Evolutionary conservation across 1,140 invertebrate species (phyloP).

Genomic region (Rhyzopertha dominica): DNA sequence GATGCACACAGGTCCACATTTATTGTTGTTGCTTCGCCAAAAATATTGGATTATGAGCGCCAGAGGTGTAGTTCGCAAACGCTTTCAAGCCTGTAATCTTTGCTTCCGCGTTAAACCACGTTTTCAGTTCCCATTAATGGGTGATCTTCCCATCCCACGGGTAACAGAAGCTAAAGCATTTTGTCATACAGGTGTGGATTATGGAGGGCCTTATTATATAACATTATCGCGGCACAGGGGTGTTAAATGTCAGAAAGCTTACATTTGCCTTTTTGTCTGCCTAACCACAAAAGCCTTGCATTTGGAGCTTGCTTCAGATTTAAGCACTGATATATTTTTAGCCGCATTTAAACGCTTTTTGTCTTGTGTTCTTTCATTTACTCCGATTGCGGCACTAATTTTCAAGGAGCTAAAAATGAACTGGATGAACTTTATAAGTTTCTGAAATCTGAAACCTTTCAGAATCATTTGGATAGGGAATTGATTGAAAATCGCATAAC

Average conservation of each 20-base stretch:
- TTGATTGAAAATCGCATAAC: no score
- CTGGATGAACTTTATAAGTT: no score
- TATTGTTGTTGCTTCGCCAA: background rate
- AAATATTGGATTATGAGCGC: conserved; percentile 3
- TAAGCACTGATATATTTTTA: conserved; percentile 24
- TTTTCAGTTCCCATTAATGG: conserved; percentile 11
- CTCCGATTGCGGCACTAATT: conserved; percentile 27
- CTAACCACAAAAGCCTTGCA: conserved; percentile 33
- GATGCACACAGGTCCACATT: conserved; percentile 2
- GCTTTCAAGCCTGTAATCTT: conserved; percentile 11
- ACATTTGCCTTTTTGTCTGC: conserved; percentile 35
- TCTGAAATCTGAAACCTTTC: no score
- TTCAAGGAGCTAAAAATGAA: conserved; percentile 4
- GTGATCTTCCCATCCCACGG: conserved; percentile 9
- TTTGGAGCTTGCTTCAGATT: conserved; percentile 23
- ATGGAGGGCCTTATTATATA: background rate
- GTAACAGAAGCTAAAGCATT: background rate
- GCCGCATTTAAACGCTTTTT: conserved; percentile 30
- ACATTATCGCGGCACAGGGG: conserved; percentile 12
- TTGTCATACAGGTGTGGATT: background rate
- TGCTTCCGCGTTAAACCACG: conserved; percentile 11
- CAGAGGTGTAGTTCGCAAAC: background rate
- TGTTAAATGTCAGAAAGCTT: conserved; percentile 23
- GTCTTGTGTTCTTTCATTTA: conserved; percentile 23
- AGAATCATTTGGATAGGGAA: no score